A percentile compares a stretch with the other conserved stretches of the same genome.
phyloP scores from a whole-genome alignment of 2,113 vertebrate genomes.

The Mesocricetus auratus region DNA sequence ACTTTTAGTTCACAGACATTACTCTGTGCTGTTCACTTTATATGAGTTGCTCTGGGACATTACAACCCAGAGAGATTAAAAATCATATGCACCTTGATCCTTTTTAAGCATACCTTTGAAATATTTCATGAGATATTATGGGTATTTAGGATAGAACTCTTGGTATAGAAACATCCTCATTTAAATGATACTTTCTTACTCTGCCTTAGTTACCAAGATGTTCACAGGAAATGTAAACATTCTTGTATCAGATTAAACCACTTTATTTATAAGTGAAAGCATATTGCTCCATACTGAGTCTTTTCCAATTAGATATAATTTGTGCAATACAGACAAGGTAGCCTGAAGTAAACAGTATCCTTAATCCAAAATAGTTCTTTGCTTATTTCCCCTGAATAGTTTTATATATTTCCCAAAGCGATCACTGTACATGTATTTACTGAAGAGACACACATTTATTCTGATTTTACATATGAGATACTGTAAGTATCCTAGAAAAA shows the following conservation, averaged over 20 bases:
- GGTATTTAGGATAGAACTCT: conserved; percentile 36
- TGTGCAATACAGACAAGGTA: conserved; percentile 39
- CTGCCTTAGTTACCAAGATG: conserved; percentile 35
- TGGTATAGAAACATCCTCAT: conserved; percentile 10
- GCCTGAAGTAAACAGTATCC: conserved; percentile 10
- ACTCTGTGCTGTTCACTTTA: conserved; percentile 35
- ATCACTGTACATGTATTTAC: conserved; percentile 5
- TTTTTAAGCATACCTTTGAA: conserved; percentile 43
- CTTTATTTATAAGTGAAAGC: conserved; percentile 63
- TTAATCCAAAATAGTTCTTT: conserved; percentile 54
- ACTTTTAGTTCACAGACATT: conserved; percentile 5
- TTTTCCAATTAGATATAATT: conserved; percentile 56
- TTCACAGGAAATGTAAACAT: conserved; percentile 20
- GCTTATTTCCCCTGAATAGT: conserved; percentile 45
- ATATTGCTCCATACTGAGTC: conserved; percentile 48
- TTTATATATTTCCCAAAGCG: conserved; percentile 9
- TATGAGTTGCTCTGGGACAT: conserved; percentile 37
- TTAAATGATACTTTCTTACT: conserved; percentile 56
- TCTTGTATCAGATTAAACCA: conserved; percentile 58
- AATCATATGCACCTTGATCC: conserved; percentile 46
- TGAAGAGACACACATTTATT: conserved; percentile 60
- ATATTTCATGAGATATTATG: conserved; percentile 54
- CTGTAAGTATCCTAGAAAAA: conserved; percentile 46
- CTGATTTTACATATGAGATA: conserved; percentile 61
- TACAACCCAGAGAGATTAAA: conserved; percentile 35